Conservation (phyloP, 2,888 invertebrate species). For the Spodoptera picta region DNA sequence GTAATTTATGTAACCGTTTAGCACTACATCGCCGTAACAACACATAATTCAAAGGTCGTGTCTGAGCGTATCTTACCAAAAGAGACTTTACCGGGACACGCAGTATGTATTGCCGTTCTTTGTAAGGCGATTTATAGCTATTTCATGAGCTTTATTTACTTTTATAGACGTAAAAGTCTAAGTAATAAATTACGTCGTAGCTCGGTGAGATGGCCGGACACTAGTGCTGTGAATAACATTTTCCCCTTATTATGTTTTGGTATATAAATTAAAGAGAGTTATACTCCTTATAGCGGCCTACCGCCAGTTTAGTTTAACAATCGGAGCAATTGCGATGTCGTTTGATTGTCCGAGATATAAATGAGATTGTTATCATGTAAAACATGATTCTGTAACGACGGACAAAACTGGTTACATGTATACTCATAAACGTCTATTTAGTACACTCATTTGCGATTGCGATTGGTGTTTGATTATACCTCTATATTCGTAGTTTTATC, state of each 20-base stretch:
- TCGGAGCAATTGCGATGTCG: constrained; percentile 66
- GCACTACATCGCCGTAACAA: constrained; percentile 61
- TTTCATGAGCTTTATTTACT: constrained; percentile 87
- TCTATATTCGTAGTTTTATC: too few species aligned
- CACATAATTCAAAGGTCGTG: constrained; percentile 69
- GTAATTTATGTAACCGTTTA: constrained; percentile 67
- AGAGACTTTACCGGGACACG: constrained; percentile 67
- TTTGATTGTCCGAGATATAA: constrained; percentile 69
- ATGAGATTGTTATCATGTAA: constrained; percentile 67
- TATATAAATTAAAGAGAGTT: constrained; percentile 87
- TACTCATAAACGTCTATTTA: constrained; percentile 42
- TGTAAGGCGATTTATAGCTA: constrained; percentile 83
- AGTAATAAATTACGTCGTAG: constrained; percentile 80
- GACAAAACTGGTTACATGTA: constrained; percentile 23
- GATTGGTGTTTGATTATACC: too few species aligned
- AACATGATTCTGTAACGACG: constrained; percentile 46
- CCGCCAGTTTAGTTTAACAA: constrained; percentile 69
- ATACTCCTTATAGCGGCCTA: constrained; percentile 71
- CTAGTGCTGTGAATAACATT: constrained; percentile 80
- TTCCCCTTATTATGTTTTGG: constrained; percentile 86
- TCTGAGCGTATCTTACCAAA: constrained; percentile 66
- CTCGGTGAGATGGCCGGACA: constrained; percentile 75
- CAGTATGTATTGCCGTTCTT: constrained; percentile 76
- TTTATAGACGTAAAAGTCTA: constrained; percentile 76
- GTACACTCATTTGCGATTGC: constrained; percentile 16